Conservation (phyloP, 2,797 vertebrate genomes). For the Glossophaga mutica region DNA sequence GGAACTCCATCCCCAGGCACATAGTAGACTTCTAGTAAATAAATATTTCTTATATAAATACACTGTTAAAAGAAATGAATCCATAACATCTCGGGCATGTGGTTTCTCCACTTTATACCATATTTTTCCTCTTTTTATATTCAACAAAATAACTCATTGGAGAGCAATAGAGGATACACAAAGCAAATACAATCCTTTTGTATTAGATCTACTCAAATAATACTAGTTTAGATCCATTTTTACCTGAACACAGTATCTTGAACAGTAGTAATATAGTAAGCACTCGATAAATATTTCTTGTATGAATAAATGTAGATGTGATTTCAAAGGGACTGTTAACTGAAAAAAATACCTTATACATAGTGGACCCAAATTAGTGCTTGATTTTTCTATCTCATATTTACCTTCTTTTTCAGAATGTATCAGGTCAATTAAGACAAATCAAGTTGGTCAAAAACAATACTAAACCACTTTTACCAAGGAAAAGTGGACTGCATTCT, state of each 20-base stretch:
- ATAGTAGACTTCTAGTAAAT: not conserved
- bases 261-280: not conserved
- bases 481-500: conserved; percentile 70
- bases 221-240: not conserved
- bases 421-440: conserved; percentile 75
- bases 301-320: not conserved
- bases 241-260: not conserved
- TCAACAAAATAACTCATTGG: conserved; percentile 6
- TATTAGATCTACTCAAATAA: not conserved
- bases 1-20: not conserved
- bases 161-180: not conserved
- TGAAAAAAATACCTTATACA: conserved; percentile 58
- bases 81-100: not conserved
- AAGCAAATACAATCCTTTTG: not conserved
- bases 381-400: conserved; percentile 50
- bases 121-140: not conserved
- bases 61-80: not conserved
- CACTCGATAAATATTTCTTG: not conserved
- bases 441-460: conserved; percentile 53
- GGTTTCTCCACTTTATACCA: not conserved
- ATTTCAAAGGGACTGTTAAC: not conserved
- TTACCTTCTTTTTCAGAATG: conserved; percentile 69
- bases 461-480: conserved; percentile 65
- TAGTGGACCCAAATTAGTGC: not conserved
- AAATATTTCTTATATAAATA: not conserved